phyloP scores from a whole-genome alignment of 2,888 invertebrate species.

The Stramonita haemastoma region DNA sequence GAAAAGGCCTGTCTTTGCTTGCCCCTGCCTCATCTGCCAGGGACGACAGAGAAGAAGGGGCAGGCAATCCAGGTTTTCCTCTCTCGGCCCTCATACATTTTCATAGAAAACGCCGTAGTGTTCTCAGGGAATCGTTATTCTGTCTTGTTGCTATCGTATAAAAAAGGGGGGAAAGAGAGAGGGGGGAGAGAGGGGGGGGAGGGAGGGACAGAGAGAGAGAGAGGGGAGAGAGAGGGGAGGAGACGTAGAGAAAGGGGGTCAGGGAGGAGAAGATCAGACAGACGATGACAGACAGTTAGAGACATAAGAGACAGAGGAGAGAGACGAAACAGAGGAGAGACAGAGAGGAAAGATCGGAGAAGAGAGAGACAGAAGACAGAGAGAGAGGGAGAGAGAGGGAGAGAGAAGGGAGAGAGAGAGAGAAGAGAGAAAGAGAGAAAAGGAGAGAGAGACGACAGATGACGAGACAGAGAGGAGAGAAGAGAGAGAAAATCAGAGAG shows the following conservation, averaged over 20 bases:
- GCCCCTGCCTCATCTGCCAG: not conserved
- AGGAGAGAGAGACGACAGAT: no score
- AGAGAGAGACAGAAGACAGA: not conserved
- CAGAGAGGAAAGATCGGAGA: not conserved
- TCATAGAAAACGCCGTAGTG: slow-evolving; percentile 28
- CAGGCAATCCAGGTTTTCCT: not conserved
- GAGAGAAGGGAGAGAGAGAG: no score
- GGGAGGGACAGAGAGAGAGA: no score
- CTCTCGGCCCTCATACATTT: slow-evolving; percentile 31
- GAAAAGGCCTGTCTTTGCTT: not conserved
- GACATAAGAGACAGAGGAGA: not conserved
- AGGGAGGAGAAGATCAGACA: no score
- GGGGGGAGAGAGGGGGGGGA: no score
- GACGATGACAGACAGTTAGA: no score
- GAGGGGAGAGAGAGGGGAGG: no score
- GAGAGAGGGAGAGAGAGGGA: not conserved
- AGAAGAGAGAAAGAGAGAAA: no score
- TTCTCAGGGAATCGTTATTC: not conserved
- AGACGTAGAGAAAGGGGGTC: not conserved
- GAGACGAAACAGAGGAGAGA: not conserved
- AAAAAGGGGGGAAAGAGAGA: no score
- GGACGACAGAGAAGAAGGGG: not conserved
- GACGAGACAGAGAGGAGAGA: no score
- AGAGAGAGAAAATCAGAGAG: no score
- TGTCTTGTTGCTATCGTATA: not conserved